These are phyloP conservation scores for Venusia cambrica DNA, from an alignment of 2,888 invertebrate species.

Conservation along the genomic window DNA sequence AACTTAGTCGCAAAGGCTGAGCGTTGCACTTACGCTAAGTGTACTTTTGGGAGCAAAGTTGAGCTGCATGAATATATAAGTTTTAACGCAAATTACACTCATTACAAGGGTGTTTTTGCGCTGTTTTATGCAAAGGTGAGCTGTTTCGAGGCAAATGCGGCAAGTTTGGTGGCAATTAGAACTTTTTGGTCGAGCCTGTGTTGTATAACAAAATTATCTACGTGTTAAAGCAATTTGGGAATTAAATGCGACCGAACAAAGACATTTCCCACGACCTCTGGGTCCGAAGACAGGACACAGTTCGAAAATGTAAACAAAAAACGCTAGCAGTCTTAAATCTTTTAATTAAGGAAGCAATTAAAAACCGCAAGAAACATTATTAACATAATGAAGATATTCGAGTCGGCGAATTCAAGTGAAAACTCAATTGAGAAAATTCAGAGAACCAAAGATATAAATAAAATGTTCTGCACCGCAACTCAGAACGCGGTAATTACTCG, in stretches of 20 bases:
- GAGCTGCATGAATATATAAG: constrained; percentile 19
- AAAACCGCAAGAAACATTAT: too few species aligned
- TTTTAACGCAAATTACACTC: constrained; percentile 19
- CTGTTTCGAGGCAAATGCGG: constrained; percentile 8
- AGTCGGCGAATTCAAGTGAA: constrained; percentile 7
- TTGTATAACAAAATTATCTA: constrained; percentile 1
- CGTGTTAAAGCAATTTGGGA: too few species aligned
- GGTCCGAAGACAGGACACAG: too few species aligned
- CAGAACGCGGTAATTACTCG: constrained; percentile 12
- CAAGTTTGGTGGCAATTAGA: constrained; percentile 6
- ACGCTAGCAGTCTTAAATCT: too few species aligned
- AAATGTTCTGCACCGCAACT: constrained; percentile 4
- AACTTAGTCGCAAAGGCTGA: constrained; percentile 16
- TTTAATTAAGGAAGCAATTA: too few species aligned
- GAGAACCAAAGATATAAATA: background rate
- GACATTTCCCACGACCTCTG: too few species aligned
- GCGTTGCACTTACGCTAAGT: constrained; percentile 23
- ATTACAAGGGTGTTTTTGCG: constrained; percentile 18
- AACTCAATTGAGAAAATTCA: constrained; percentile 6
- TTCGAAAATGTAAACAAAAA: too few species aligned
- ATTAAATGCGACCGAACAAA: too few species aligned
- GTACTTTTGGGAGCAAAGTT: constrained; percentile 19
- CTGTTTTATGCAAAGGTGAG: constrained; percentile 15
- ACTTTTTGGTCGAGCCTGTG: constrained; percentile 3
- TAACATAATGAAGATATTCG: constrained; percentile 6